phyloP scores from a whole-genome alignment of 2,888 invertebrate species.

The Napeogenes sylphis region DNA sequence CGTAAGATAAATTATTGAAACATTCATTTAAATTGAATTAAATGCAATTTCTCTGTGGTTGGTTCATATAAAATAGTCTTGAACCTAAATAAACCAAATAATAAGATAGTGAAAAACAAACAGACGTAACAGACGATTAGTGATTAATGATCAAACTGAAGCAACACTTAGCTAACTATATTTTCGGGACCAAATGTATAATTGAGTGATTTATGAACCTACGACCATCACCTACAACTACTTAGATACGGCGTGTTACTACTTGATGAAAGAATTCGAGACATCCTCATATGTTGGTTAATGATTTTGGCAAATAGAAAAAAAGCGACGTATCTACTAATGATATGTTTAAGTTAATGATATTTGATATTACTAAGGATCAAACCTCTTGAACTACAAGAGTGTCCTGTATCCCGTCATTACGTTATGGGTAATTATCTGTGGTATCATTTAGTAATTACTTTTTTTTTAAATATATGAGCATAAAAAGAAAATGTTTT shows the following conservation, averaged over 20 bases:
- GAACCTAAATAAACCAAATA: background rate
- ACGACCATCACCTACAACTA: conserved; percentile 50
- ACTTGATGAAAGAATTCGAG: conserved; percentile 58
- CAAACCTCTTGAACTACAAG: background rate
- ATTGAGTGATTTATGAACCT: conserved; percentile 73
- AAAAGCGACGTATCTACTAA: conserved; percentile 28
- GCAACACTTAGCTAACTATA: conserved; percentile 32
- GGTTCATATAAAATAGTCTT: no score
- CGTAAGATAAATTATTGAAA: no score
- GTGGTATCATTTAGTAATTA: background rate
- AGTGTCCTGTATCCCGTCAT: background rate
- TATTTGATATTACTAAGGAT: conserved; percentile 8
- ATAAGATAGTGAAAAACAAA: background rate
- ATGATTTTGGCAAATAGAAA: conserved; percentile 30
- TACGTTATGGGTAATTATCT: conserved; percentile 1
- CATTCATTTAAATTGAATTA: no score
- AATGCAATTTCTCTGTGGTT: no score
- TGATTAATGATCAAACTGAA: conserved; percentile 34
- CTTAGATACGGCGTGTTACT: conserved; percentile 59
- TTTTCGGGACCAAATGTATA: conserved; percentile 38
- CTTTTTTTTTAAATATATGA: background rate
- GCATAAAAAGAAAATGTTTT: no score
- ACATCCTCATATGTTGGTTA: conserved; percentile 50
- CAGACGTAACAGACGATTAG: conserved; percentile 13
- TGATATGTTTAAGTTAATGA: no score